Base-by-base conservation (phyloP, 2,888 invertebrate species). In the Synergus umbraculus region DNA sequence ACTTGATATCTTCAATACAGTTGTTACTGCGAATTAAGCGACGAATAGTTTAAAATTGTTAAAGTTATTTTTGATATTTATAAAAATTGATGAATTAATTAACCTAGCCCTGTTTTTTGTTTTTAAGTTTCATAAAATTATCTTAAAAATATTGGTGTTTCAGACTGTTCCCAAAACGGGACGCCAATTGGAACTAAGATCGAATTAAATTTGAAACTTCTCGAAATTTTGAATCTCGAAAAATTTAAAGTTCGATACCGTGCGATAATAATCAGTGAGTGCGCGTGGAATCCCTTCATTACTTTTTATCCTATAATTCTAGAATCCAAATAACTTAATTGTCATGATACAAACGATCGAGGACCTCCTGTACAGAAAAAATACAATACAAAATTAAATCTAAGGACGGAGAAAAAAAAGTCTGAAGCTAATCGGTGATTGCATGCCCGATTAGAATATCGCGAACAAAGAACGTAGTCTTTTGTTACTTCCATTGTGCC, bases 371-470 rank as follows among this genome's bases (percentile, higher is more conserved):
- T 90, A 89, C 89, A 88, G 83, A 73, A 29, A 85, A 85, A 87
- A 88, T 88, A n/a, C 54, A 67, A 88, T 91, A 89, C 81, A 89
- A 91, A 92, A 91, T 89, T 92, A 91, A 89, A 89, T 81, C 90
- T 91, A 92, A 90, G 91, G 92, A 92, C 92, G 92, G 92, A 92
- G 88, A 91, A 90, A 87, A 88, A 90, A 90, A 90, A 88, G 85
- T 79, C 83, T 88, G 85, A 87, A 83, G 79, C 84, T 86, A 88
- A 87, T 85, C 82, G 83, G 83, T 85, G 83, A 83, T 85, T 81
- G 80, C 76, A 78, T 81, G 60, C 81, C 82, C 84, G 76, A 65
- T 79, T 83, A 82, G 67, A 46, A 69, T 73, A 37, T 15, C n/a
- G 29, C 44, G 73, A 54, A 73, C 73, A 54, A 73, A 73, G 29